Base-by-base conservation (phyloP, 1,140 invertebrate genomes). In the Conus ventricosus region DNA sequence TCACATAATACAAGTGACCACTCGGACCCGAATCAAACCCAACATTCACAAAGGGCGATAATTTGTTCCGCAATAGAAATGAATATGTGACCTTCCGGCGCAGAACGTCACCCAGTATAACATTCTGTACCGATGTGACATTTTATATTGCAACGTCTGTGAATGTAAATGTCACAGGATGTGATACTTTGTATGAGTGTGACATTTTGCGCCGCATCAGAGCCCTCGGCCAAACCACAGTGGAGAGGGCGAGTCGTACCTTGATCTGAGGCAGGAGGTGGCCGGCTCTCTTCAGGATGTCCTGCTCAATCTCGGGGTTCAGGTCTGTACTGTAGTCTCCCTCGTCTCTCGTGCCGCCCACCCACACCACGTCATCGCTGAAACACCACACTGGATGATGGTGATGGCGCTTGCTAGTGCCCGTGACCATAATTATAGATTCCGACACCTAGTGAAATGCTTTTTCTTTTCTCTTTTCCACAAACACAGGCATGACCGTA, bases 341-440 rank as follows among this genome's bases (percentile, higher is more conserved):
- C 25, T 88, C 63, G 63, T 92, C 90, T 85, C 87, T 75, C 7
- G 60, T 87, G 20, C 91, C 91, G 4, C 91, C 91, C 15, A 92
- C 71, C 1, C 84, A 87, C 2, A 92, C 27, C 17, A 86, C 87
- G 17, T 91, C 91, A 55, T 89, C 88, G 89, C 91, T 92, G 60
- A 27, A 80, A 86, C 39, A 39, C 39, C 39, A 39, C 39, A 39
- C 39, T 39, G 39, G 39, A 39, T 39, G 39, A 39, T 39, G 39
- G 39, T 39, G 39, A 39, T 11, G 39, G 17, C 67, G 55, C 55
- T 6, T 54, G 60, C 80, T 63, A 60, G 87, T 90, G 88, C 85
- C 84, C 20, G 87, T 87, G 67, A 89, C 54, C 5, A 90, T n/a
- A n/a, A n/a, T n/a, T n/a, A 67, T 20, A 71, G 67, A 71, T n/a